Percentiles rank a stretch among this genome's conserved stretches.
phyloP scores from a whole-genome alignment of 1,140 invertebrate species.

The Meloidogyne floridensis region DNA sequence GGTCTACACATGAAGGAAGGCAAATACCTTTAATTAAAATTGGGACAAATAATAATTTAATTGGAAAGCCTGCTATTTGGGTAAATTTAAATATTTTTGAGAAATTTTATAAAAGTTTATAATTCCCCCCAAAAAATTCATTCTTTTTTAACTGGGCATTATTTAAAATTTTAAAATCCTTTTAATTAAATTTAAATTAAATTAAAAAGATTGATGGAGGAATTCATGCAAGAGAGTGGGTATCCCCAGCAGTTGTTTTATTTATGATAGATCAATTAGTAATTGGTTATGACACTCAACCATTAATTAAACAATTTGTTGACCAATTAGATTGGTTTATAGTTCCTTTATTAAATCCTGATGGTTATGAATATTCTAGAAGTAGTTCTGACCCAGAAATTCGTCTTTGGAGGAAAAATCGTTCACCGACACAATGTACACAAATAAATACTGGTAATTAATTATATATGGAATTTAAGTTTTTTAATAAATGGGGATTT shows the following conservation, averaged over 20 bases:
- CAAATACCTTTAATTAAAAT: constrained; percentile 63
- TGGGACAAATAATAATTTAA: constrained; percentile 25
- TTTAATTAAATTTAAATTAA: not conserved
- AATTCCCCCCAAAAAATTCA: no score
- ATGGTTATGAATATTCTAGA: constrained; percentile 59
- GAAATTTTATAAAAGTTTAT: no score
- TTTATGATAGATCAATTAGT: constrained; percentile 67
- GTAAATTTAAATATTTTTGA: not conserved
- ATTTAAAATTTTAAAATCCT: no score
- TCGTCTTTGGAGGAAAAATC: constrained; percentile 63
- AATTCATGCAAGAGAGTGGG: constrained; percentile 69
- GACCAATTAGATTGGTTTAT: constrained; percentile 64
- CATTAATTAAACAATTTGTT: constrained; percentile 58
- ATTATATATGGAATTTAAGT: not conserved
- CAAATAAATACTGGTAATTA: constrained; percentile 52
- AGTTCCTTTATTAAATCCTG: constrained; percentile 62
- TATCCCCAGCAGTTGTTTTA: constrained; percentile 67
- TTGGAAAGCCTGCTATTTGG: constrained; percentile 59
- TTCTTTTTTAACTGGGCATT: no score
- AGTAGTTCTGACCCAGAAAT: constrained; percentile 61
- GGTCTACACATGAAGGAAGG: constrained; percentile 63
- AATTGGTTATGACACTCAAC: constrained; percentile 57
- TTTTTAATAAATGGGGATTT: no score
- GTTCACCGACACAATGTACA: constrained; percentile 61
- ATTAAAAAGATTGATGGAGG: constrained; percentile 61